These are phyloP conservation scores for Acanthopleura granulata DNA, from an alignment of 2,888 invertebrate species.

Conservation along the genomic window DNA sequence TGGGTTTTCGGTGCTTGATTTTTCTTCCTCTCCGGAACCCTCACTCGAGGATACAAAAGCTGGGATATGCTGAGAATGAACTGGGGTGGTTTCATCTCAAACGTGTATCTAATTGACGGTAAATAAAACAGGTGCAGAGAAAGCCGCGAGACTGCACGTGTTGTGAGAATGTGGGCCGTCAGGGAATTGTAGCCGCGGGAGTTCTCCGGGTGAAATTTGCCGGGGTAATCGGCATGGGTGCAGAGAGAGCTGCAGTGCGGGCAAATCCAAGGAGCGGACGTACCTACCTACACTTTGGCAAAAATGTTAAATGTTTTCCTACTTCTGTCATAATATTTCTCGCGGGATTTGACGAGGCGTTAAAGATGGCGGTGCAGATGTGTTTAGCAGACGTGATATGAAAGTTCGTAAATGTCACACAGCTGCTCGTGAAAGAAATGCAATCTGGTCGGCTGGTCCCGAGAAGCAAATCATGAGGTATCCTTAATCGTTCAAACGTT, in stretches of 20 bases:
- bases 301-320: conserved; percentile 17
- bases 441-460: background rate
- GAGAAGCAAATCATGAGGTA: background rate
- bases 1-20: no score
- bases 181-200: background rate
- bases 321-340: conserved; percentile 19
- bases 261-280: background rate
- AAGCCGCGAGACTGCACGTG: background rate
- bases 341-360: conserved; percentile 17
- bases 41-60: background rate
- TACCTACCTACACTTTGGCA: background rate
- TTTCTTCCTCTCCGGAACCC: no score
- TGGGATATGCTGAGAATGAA: background rate
- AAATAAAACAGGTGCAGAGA: background rate
- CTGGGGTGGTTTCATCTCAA: background rate
- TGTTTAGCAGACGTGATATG: background rate
- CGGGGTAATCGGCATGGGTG: background rate
- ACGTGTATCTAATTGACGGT: conserved; percentile 7
- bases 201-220: background rate
- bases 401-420: background rate
- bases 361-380: conserved; percentile 9
- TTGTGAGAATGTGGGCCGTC: background rate
- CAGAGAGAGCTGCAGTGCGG: background rate
- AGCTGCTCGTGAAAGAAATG: background rate
- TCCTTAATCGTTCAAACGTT: conserved; percentile 17